Base-by-base conservation (phyloP, 2,797 vertebrate species). In the Tadarida brasiliensis region DNA sequence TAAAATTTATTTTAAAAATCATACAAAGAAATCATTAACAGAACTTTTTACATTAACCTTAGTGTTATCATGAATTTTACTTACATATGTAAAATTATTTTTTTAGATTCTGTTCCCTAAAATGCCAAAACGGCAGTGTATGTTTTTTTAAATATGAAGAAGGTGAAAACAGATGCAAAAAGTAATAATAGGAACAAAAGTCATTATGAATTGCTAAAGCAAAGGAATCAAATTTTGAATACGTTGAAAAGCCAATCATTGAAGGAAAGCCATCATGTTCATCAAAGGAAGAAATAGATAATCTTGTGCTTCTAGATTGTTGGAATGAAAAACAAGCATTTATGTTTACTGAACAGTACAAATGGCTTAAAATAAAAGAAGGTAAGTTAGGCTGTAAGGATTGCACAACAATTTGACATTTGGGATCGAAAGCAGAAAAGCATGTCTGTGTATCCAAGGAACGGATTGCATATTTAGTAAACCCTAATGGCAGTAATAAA, bases 61-160 rank as follows among this genome's bases (percentile, higher is more conserved):
- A 89, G 33, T 70, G 11, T 92, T 82, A 15, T 12, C 30, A 61
- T 73, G 63, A 83, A 56, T 87, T 92, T 92, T 89, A 76, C 54
- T 96, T 93, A 93, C 6, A 70, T 73, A 39, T 73, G 15, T 74
- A 85, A 90, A 92, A 93, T 96, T 97, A 67, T 94, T 94, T 96
- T 96, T 95, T 95, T 77, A 95, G 82, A 91, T 94, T 96, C 68
- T 90, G 33, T 94, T 85, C 59, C 71, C 67, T 91, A 85, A 94
- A 89, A 87, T 89, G 30, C 28, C 80, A 91, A 94, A 95, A 86
- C 14, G 59, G 59, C 57, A 91, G 39, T 65, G 44, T 94, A n/a
- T 85, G 28, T 81, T 90, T 87, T 94, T 81, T 86, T 91, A 88
- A 94, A 93, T 88, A 20, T 10, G 44, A 96, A 97, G 84, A 91